phyloP scores from a whole-genome alignment of 2,113 vertebrate species.

The Zosterops pallidus region DNA sequence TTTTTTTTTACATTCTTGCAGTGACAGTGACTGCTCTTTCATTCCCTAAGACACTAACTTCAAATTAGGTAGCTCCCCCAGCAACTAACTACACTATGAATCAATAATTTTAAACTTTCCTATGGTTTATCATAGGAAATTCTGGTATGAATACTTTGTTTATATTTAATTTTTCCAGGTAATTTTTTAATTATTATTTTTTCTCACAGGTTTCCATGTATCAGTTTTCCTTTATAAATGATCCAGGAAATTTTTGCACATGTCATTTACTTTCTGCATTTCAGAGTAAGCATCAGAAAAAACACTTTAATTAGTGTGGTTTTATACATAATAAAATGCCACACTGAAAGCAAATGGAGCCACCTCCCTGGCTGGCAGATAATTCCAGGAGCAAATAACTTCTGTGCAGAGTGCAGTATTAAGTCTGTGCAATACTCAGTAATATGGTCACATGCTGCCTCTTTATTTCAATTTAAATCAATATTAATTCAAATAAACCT shows the following conservation, averaged over 20 bases:
- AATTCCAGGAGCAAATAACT: background rate
- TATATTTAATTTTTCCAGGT: background rate
- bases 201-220: background rate
- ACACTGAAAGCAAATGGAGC: background rate
- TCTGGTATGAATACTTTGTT: background rate
- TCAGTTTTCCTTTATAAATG: background rate
- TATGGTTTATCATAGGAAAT: background rate
- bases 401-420: background rate
- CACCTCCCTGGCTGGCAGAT: background rate
- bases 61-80: background rate
- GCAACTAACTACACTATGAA: background rate
- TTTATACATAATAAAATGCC: background rate
- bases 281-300: background rate
- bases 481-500: background rate
- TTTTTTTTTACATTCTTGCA: background rate
- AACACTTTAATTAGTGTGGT: background rate
- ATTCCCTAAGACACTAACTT: background rate
- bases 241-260: background rate
- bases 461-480: background rate
- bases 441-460: background rate
- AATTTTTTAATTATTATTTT: too few relatives aligned
- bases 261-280: background rate
- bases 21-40: background rate
- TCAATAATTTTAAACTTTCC: background rate
- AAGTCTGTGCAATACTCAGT: background rate